Base-by-base conservation (phyloP, 2,797 vertebrate species). In the Botia almorhae region DNA sequence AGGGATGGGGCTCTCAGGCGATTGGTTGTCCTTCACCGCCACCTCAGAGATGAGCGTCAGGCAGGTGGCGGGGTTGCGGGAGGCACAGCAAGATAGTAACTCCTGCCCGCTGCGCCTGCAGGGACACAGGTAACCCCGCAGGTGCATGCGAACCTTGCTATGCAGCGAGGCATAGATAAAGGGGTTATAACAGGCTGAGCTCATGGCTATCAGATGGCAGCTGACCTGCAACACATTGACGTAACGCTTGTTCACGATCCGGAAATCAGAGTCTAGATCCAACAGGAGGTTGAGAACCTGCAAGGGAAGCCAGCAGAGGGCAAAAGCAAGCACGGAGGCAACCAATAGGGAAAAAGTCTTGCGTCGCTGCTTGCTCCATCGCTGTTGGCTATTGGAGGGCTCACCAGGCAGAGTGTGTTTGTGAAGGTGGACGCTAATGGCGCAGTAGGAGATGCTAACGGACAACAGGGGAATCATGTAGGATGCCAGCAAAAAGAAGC, bases 91-190 rank as follows among this genome's bases (percentile, higher is more conserved):
- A 0, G 78, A 85, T 36, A 86, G 88, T 75, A 91, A 68, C 39
- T 29, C 36, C 46, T 46, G 63, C 7, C 78, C 53, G 17, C 77
- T 29, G 12, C 53, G 83, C n/a, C 63, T 82, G 53, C 90, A 92
- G 1, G 87, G 89, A 68, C 89, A 91, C 29, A 94, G 82, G 86
- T 91, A 90, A 43, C 90, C 88, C 29, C 79, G 88, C 61, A 95
- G 87, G 79, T 93, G 93, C 84, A 91, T 84, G 60, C 93, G 90
- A 33, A 94, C 90, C 84, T 94, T 95, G 88, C 90, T 94, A 87
- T 94, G 93, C 84, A 95, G 89, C 0, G 93, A 94, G 73, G 94
- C 94, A 10, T 95, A 95, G 89, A 95, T 94, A 84, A 94, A 95
- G 6, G 94, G 94, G 84, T 94, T 95, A 88, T 94, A 95, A 82